Evolutionary conservation across 2,113 vertebrate species (phyloP).

Genomic region (Tonatia bakeri): DNA sequence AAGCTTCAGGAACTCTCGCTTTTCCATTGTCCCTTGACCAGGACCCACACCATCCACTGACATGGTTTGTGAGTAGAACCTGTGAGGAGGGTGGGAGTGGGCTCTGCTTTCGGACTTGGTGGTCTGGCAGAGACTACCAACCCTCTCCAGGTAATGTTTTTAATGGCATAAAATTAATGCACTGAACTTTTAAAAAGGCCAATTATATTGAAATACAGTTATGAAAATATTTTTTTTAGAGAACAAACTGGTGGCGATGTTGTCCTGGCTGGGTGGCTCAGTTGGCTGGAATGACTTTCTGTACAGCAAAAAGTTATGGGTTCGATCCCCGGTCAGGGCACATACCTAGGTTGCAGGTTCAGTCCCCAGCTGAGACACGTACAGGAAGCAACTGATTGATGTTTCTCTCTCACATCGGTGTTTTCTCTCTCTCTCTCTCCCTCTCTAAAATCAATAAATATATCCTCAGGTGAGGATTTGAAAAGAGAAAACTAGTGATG

Average conservation of each 20-base stretch:
- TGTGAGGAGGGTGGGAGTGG: rapidly evolving
- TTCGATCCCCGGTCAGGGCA: too few relatives aligned
- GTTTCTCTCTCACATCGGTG: too few relatives aligned
- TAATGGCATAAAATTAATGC: background rate
- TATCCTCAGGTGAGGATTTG: too few relatives aligned
- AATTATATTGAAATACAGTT: background rate
- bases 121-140: background rate
- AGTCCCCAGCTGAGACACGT: too few relatives aligned
- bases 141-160: background rate
- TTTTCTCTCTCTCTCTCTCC: too few relatives aligned
- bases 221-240: background rate
- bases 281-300: too few relatives aligned
- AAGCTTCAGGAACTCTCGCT: background rate
- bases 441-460: too few relatives aligned
- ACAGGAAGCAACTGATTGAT: too few relatives aligned
- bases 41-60: background rate
- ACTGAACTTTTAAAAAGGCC: background rate
- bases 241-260: too few relatives aligned
- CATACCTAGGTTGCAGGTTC: too few relatives aligned
- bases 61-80: background rate
- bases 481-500: background rate
- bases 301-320: too few relatives aligned
- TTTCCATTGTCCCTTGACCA: background rate
- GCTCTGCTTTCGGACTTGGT: background rate
- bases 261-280: too few relatives aligned